A percentile compares a stretch with the other conserved stretches of the same genome.
phyloP scores from a whole-genome alignment of 1,140 invertebrate species.

The Hycleus phaleratus region DNA sequence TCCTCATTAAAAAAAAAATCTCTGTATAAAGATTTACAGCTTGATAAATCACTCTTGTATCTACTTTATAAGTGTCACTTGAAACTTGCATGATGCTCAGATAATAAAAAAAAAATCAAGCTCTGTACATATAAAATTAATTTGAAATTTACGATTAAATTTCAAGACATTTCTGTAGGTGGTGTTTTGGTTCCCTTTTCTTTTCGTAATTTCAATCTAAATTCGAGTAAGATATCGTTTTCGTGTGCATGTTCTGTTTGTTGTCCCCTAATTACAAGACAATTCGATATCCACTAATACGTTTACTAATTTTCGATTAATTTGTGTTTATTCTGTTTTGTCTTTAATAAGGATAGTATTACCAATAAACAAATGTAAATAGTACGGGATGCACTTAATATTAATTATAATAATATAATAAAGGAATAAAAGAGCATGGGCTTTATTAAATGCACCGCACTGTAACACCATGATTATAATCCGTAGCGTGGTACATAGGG shows the following conservation, averaged over 20 bases:
- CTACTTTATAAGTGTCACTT: neutral
- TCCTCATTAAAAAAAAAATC: too few species aligned
- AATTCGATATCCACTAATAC: conserved; percentile 1
- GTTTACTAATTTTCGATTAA: neutral
- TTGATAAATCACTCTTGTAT: too few species aligned
- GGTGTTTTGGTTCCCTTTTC: conserved; percentile 19
- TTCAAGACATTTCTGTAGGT: conserved; percentile 8
- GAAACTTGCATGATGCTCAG: neutral
- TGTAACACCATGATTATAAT: conserved; percentile 29
- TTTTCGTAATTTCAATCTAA: conserved; percentile 15
- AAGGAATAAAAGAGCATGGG: conserved; percentile 20
- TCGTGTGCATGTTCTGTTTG: conserved; percentile 4
- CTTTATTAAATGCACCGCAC: conserved; percentile 21
- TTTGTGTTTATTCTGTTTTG: neutral
- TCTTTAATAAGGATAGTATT: neutral
- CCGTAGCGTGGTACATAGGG: conserved; percentile 43
- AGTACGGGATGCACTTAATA: neutral
- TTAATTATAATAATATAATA: conserved; percentile 2
- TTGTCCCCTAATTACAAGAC: neutral
- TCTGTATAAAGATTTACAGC: too few species aligned
- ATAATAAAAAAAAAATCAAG: conserved; percentile 9
- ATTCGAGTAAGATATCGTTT: conserved; percentile 13
- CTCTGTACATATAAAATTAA: conserved; percentile 2
- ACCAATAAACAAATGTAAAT: neutral
- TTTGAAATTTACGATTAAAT: neutral